phyloP scores from a whole-genome alignment of 2,888 invertebrate genomes.

The Euplagia quadripunctaria region DNA sequence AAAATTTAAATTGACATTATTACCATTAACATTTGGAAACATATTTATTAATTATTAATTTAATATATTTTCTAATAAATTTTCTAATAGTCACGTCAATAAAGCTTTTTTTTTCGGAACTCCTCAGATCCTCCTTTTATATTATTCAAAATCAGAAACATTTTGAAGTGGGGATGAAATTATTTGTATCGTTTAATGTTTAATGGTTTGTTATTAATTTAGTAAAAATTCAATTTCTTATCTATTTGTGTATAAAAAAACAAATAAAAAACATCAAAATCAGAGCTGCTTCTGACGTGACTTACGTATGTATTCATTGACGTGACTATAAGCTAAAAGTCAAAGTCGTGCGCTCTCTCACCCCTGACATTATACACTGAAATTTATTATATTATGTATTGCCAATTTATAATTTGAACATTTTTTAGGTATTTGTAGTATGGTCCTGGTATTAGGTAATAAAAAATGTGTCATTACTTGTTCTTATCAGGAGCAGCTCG shows the following conservation, averaged over 20 bases:
- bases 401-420: background rate
- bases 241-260: background rate
- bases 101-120: too few relatives aligned
- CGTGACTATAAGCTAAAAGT: slow-evolving; percentile 2
- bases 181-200: too few relatives aligned
- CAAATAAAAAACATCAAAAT: too few relatives aligned
- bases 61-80: too few relatives aligned
- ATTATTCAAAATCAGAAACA: too few relatives aligned
- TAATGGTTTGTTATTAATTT: too few relatives aligned
- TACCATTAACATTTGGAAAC: background rate
- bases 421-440: background rate
- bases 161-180: too few relatives aligned
- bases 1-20: background rate
- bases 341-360: slow-evolving; percentile 10
- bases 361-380: slow-evolving; percentile 11
- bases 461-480: background rate
- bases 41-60: too few relatives aligned
- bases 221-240: too few relatives aligned
- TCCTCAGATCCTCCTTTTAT: too few relatives aligned
- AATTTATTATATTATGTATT: slow-evolving; percentile 1
- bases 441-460: background rate
- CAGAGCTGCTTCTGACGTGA: too few relatives aligned
- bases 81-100: background rate
- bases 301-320: background rate
- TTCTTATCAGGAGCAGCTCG: too few relatives aligned